Conservation (phyloP, 2,797 vertebrate genomes). For the Myripristis murdjan region DNA sequence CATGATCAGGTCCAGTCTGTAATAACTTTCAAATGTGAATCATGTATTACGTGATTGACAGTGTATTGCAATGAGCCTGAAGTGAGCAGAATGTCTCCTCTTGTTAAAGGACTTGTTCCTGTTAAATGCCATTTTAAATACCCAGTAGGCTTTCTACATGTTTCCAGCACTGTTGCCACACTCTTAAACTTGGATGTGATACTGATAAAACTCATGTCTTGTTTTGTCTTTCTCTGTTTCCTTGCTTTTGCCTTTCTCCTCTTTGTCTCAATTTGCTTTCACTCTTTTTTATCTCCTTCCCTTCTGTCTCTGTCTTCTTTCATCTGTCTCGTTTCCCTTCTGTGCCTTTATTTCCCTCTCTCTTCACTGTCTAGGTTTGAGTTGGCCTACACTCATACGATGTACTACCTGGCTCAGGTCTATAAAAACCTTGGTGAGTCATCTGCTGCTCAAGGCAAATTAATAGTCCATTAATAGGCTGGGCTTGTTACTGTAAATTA, state of each 20-base stretch:
- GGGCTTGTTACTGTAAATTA: not conserved
- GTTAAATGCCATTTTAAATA: too few relatives aligned
- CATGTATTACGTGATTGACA: too few relatives aligned
- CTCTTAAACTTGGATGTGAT: not conserved
- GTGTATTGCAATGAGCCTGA: too few relatives aligned
- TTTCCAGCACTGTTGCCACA: not conserved
- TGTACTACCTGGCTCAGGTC: constrained; percentile 98
- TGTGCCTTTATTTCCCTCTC: not conserved
- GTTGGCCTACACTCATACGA: constrained; percentile 94
- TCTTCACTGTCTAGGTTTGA: constrained; percentile 90
- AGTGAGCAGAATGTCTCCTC: too few relatives aligned
- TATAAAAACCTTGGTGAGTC: constrained; percentile 95
- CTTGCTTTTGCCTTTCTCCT: not conserved
- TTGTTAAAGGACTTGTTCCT: too few relatives aligned
- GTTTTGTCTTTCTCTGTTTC: too few relatives aligned
- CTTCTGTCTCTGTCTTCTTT: not conserved
- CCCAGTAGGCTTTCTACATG: not conserved
- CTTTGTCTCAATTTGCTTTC: not conserved
- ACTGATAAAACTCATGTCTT: too few relatives aligned
- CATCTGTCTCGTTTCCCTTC: too few relatives aligned
- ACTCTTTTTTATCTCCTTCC: not conserved
- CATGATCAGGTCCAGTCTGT: too few relatives aligned
- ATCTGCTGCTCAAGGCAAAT: not conserved
- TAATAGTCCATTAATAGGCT: not conserved
- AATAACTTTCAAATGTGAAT: too few relatives aligned